These are phyloP conservation scores for Oscheius myriophilus DNA, from an alignment of 2,888 invertebrate species.

Conservation along the genomic window DNA sequence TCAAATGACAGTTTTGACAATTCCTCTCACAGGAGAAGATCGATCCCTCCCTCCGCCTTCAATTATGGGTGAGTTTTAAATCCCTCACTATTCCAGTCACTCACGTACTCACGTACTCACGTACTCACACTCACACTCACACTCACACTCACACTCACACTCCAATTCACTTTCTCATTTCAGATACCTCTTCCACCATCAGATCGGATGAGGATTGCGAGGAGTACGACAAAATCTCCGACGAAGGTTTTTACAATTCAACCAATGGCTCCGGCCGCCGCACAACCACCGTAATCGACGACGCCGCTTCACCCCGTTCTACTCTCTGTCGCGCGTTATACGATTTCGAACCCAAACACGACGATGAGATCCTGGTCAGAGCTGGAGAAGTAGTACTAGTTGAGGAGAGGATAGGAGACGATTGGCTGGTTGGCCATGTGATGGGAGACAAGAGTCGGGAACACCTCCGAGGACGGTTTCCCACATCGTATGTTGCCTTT, in stretches of 20 bases:
- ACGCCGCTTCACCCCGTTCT: slow-evolving; percentile 14
- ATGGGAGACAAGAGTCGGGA: slow-evolving; percentile 33
- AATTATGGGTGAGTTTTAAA: neutral
- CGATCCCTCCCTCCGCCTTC: slow-evolving; percentile 47
- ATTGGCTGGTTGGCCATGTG: slow-evolving; percentile 54
- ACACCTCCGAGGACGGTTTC: slow-evolving; percentile 52
- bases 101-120: too few species aligned
- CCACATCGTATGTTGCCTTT: slow-evolving; percentile 54
- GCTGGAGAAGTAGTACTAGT: slow-evolving; percentile 55
- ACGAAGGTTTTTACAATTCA: slow-evolving; percentile 53
- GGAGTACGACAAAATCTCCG: slow-evolving; percentile 55
- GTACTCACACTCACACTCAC: too few species aligned
- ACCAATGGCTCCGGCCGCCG: slow-evolving; percentile 18
- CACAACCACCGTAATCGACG: slow-evolving; percentile 33
- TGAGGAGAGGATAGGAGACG: slow-evolving; percentile 53
- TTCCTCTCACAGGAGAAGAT: slow-evolving; percentile 50
- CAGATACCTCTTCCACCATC: slow-evolving; percentile 30
- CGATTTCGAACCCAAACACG: slow-evolving; percentile 51
- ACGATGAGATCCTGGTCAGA: slow-evolving; percentile 45
- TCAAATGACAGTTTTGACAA: slow-evolving; percentile 50
- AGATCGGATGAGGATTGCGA: slow-evolving; percentile 43
- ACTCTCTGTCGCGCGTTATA: slow-evolving; percentile 50
- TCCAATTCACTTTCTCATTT: too few species aligned
- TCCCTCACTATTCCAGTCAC: too few species aligned
- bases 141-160: too few species aligned